Base-by-base conservation (phyloP, 1,140 invertebrate genomes). In the Leptinotarsa texana region DNA sequence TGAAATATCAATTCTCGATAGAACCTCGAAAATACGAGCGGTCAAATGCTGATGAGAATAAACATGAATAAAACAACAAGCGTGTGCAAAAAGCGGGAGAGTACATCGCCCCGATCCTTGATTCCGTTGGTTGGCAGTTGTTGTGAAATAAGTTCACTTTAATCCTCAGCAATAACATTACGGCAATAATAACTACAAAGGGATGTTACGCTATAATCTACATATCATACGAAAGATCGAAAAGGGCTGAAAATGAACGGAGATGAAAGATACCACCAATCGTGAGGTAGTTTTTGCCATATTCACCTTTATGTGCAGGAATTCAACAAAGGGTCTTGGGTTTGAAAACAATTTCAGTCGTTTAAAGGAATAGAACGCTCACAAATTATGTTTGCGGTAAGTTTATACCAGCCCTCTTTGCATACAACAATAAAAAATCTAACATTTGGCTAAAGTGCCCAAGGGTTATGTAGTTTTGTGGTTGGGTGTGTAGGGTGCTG, bases 141-240 rank as follows among this genome's bases (percentile, higher is more conserved):
- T 57, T 57, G 51, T 18, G 51, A 57, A 57, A 57, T 57, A 57
- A 57, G 51, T 57, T 57, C 51, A n/a, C 51, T 57, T 18, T 57
- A 57, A 57, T 57, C 51, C 51, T 17, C 51, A 57, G 51, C 15
- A 57, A 57, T 57, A 57, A 57, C n/a, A 57, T 57, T 57, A 57
- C 51, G 51, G 17, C 4, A 15, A 13, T 57, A 57, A 57, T 57
- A 57, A 57, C 51, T 57, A 57, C 51, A 57, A 57, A 57, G 51
- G 51, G 51, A 57, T 57, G 51, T 57, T 57, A 57, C 51, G 15
- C 15, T 57, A 18, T 18, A 57, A 57, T 57, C 13, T 57, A 57
- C 51, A 57, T 57, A 57, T 57, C 51, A 57, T 17, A n/a, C n/a
- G 51, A 15, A 57, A 57, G 51, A 57, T 17, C 51, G n/a, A 18